Evolutionary conservation across 1,140 invertebrate species (phyloP), one percentile per base, ranked within the genome.

Genomic region (Formica selysi): DNA sequence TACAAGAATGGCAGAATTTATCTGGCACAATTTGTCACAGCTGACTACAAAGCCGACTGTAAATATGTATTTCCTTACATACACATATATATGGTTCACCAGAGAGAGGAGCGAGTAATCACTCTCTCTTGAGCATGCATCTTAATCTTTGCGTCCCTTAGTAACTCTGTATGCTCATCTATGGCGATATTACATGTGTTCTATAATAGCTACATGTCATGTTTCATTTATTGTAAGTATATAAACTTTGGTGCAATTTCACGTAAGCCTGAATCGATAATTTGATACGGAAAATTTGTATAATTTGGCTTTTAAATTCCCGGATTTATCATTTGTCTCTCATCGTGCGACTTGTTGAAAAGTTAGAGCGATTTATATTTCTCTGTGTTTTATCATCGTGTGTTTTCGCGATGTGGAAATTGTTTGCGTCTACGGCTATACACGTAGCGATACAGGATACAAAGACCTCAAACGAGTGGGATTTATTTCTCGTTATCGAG

Each of bases 401-500:
- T 36, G 51, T n/a, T 70, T 68, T 70, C 26, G 7, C 54, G 4
- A 38, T 22, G 48, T 51, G 38, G 29, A 73, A 59, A 81, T 81
- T n/a, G 36, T 71, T 61, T 38, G 65, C 4, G 8, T 36, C 64
- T 38, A 7, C 16, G 44, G 22, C 41, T 78, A 51, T 51, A 57
- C 54, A 13, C 16, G 26, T 32, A 74, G 7, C 7, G 4, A 11
- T 32, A 19, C 6, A 10, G 6, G 7, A 57, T n/a, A 19, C 19
- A 6, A n/a, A 73, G 11, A 54, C 7, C 36, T 71, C 51, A 71
- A 71, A 59, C 67, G 26, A 29, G 19, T 5, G 13, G 38, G 7
- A 83, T 83, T 83, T 83, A 83, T 73, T 83, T 83, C 79, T 83
- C 68, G 54, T 61, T 61, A 73, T 62, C 54, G 79, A 61, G 26